Percentiles rank a stretch among this genome's conserved stretches.
Evolutionary conservation across 2,113 vertebrate genomes (phyloP).

Genomic region (Telmatochromis bifrenatus): DNA sequence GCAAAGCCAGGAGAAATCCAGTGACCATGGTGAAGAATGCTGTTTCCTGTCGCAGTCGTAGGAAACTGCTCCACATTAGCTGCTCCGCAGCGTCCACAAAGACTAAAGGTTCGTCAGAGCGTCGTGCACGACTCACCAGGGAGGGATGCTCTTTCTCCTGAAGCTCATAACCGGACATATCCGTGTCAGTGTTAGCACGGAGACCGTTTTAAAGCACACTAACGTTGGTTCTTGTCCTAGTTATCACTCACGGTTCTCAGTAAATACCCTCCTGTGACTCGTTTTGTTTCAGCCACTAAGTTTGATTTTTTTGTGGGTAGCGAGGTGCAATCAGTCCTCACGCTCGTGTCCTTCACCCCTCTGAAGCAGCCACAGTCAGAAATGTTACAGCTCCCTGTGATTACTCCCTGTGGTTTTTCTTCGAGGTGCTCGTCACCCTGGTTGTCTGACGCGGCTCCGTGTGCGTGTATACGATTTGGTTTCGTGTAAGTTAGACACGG

Average conservation of each 20-base stretch:
- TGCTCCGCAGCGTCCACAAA: neutral
- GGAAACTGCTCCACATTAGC: conserved; percentile 31
- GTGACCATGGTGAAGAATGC: conserved; percentile 30
- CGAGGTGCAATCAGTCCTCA: neutral
- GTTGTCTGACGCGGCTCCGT: neutral
- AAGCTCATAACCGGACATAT: neutral
- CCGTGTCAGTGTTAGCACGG: neutral
- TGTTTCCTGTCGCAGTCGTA: conserved; percentile 33
- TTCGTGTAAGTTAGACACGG: neutral
- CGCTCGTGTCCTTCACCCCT: neutral
- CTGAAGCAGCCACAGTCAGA: neutral
- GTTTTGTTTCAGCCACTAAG: neutral
- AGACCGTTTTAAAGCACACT: neutral
- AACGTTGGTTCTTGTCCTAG: neutral
- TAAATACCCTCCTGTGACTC: neutral
- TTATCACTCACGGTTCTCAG: neutral
- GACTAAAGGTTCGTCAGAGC: neutral
- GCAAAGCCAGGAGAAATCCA: conserved; percentile 27
- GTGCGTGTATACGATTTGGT: neutral
- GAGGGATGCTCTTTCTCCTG: neutral
- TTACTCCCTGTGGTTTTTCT: neutral
- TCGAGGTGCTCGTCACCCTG: neutral
- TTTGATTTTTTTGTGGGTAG: neutral
- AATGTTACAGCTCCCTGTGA: neutral
- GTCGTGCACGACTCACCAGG: neutral